phyloP scores from a whole-genome alignment of 92 coral and sea anemone genomes.

The Parazoanthus darwini region DNA sequence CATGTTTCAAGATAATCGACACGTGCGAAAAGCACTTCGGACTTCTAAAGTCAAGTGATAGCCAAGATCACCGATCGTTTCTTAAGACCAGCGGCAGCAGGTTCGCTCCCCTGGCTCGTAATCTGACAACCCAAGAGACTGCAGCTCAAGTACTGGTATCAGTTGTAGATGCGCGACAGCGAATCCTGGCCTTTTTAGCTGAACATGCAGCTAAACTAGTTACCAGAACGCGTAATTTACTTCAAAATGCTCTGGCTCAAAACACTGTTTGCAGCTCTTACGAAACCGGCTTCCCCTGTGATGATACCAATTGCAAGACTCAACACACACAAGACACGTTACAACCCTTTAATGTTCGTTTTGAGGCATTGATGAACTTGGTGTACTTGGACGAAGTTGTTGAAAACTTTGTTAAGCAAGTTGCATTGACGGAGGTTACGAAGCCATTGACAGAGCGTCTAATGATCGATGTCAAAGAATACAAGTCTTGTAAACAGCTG shows the following conservation, averaged over 20 bases:
- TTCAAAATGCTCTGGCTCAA: neutral
- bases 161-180: conserved; percentile 48
- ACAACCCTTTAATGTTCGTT: conserved; percentile 48
- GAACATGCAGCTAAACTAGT: conserved; percentile 31
- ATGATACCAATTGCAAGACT: neutral
- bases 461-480: conserved; percentile 15
- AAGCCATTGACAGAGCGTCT: conserved; percentile 13
- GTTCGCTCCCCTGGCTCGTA: conserved; percentile 45
- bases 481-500: conserved; percentile 50
- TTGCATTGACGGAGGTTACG: neutral
- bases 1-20: neutral
- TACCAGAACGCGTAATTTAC: conserved; percentile 13
- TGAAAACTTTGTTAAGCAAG: conserved; percentile 14
- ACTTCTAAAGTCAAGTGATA: conserved; percentile 54
- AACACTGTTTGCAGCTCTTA: conserved; percentile 29
- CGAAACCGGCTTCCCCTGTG: conserved; percentile 35
- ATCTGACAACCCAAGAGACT: conserved; percentile 4
- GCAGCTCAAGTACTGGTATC: conserved; percentile 37
- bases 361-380: conserved; percentile 56
- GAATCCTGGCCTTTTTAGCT: conserved; percentile 45
- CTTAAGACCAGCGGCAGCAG: conserved; percentile 36
- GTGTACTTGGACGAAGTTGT: conserved; percentile 61
- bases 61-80: conserved; percentile 1
- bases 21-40: conserved; percentile 75
- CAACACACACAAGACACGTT: conserved; percentile 47